Evolutionary conservation across 2,888 invertebrate species (phyloP).

Genomic region (Lycaena phlaeas): DNA sequence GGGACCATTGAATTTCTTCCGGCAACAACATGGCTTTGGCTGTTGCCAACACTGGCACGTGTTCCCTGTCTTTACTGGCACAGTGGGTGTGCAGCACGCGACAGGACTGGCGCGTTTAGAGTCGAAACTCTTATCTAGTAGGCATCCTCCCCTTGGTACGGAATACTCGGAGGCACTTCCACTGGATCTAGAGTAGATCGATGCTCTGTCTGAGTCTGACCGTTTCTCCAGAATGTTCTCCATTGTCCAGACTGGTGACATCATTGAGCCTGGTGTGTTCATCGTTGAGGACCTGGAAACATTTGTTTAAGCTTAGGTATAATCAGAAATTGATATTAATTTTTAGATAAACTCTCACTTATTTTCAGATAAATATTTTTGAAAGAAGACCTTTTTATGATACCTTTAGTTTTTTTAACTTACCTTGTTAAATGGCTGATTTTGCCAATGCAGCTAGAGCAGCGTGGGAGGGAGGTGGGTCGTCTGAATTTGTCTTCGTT

Average conservation of each 20-base stretch:
- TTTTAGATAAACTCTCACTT: no score
- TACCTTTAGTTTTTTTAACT: not conserved
- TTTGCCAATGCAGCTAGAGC: constrained; percentile 86
- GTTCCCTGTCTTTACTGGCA: constrained; percentile 66
- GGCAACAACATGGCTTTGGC: constrained; percentile 45
- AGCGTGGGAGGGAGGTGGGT: constrained; percentile 71
- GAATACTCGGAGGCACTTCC: constrained; percentile 79
- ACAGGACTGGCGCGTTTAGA: constrained; percentile 55
- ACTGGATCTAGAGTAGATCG: constrained; percentile 77
- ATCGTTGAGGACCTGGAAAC: constrained; percentile 74
- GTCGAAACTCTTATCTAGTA: constrained; percentile 65
- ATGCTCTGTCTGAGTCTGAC: constrained; percentile 74
- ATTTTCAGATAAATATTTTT: no score
- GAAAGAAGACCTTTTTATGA: no score
- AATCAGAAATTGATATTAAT: no score
- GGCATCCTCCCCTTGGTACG: constrained; percentile 60
- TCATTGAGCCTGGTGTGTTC: constrained; percentile 59
- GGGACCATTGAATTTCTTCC: constrained; percentile 69
- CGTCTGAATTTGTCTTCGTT: constrained; percentile 56
- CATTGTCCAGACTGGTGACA: constrained; percentile 75
- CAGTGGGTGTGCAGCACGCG: constrained; percentile 69
- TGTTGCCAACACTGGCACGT: constrained; percentile 57
- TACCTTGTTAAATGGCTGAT: constrained; percentile 78
- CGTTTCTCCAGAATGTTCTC: constrained; percentile 64
- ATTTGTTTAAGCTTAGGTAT: no score